Conservation (phyloP, 2,888 invertebrate species). For the Lepidochitona cinerea region DNA sequence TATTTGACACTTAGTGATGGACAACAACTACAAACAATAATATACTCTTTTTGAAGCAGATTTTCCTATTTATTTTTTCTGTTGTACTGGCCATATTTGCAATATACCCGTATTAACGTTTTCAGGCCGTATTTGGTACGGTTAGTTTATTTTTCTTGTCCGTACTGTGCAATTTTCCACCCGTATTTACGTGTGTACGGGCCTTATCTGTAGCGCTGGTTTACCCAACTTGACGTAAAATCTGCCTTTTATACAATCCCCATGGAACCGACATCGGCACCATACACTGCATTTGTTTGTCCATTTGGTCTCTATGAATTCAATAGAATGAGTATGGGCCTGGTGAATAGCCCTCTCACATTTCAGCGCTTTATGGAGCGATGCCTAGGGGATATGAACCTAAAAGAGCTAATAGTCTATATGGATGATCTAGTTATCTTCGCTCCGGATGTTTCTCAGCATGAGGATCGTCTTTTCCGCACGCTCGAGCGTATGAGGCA, state of each 20-base stretch:
- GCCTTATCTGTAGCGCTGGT: too few species aligned
- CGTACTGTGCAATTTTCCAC: too few species aligned
- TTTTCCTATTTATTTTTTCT: too few species aligned
- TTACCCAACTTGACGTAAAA: not conserved
- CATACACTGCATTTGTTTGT: not conserved
- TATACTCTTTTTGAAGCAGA: too few species aligned
- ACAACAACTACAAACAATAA: too few species aligned
- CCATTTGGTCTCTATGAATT: not conserved
- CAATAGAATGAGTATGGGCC: not conserved
- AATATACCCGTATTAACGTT: too few species aligned
- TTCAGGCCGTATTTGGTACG: too few species aligned
- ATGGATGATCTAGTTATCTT: not conserved
- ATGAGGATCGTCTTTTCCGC: not conserved
- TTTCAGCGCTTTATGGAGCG: not conserved
- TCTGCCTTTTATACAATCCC: not conserved
- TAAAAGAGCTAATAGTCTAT: not conserved
- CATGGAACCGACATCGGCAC: not conserved
- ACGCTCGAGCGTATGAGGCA: not conserved
- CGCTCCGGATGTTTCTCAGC: not conserved
- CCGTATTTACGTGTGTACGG: too few species aligned
- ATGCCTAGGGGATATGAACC: not conserved
- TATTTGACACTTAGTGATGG: too few species aligned
- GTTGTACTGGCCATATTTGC: too few species aligned
- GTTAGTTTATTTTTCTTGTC: too few species aligned
- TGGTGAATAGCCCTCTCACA: not conserved